These are phyloP conservation scores for Oreotrochilus melanogaster DNA, from an alignment of 2,113 vertebrate genomes.

Conservation along the genomic window DNA sequence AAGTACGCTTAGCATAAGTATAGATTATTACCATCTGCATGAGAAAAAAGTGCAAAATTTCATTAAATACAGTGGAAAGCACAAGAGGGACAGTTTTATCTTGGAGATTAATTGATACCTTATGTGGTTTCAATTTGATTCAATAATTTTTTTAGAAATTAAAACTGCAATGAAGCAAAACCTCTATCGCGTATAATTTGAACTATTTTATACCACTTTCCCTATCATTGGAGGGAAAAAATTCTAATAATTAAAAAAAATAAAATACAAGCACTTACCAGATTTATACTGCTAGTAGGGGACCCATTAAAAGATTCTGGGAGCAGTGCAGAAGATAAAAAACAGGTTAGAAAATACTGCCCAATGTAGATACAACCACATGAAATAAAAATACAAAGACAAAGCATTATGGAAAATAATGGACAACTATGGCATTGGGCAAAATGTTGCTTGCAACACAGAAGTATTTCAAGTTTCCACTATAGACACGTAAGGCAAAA, in stretches of 20 bases:
- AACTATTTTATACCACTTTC: neutral
- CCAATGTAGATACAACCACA: neutral
- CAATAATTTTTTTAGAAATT: neutral
- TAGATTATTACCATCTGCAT: neutral
- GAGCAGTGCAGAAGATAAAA: slow-evolving; percentile 16
- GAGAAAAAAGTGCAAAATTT: neutral
- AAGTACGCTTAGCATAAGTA: neutral
- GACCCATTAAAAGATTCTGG: slow-evolving; percentile 97
- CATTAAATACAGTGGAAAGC: neutral
- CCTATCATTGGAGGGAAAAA: neutral
- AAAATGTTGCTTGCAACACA: neutral
- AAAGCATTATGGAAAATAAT: slow-evolving; percentile 2
- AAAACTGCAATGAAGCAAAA: neutral
- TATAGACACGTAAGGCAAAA: neutral
- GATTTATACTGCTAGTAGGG: slow-evolving; percentile 95
- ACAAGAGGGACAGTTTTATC: neutral
- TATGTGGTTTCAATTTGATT: neutral
- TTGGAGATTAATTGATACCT: neutral
- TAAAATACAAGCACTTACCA: slow-evolving; percentile 81
- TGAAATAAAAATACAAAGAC: neutral
- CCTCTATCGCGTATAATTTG: neutral
- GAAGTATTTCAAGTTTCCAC: neutral
- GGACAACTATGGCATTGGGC: neutral
- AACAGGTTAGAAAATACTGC: slow-evolving; percentile 39
- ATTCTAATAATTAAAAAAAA: neutral